Conservation (phyloP, 2,888 invertebrate species). For the Griposia aprilina region DNA sequence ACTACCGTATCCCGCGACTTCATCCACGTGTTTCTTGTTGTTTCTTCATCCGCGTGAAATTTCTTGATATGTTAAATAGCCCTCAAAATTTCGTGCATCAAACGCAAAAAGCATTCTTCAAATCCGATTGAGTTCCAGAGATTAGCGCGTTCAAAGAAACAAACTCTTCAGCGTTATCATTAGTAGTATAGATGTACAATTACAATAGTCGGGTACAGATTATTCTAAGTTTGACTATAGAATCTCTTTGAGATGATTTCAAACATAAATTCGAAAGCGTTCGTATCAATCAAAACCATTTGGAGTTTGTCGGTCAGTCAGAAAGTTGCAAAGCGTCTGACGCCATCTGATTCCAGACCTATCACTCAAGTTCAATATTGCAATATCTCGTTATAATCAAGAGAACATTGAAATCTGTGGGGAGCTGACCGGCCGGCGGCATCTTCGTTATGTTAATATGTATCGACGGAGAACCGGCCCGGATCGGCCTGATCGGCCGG, state of each 20-base stretch:
- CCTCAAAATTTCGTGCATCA: too few relatives aligned
- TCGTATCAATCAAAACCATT: neutral
- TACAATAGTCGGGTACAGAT: too few relatives aligned
- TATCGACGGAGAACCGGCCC: slow-evolving; percentile 45
- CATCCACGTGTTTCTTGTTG: too few relatives aligned
- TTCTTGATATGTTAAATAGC: too few relatives aligned
- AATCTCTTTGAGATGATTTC: neutral
- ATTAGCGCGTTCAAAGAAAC: too few relatives aligned
- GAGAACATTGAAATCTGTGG: slow-evolving; percentile 18
- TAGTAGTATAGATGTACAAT: too few relatives aligned
- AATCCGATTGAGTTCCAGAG: too few relatives aligned
- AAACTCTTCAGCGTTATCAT: too few relatives aligned
- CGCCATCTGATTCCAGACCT: neutral
- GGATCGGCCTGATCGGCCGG: slow-evolving; percentile 45
- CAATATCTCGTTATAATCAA: slow-evolving; percentile 12
- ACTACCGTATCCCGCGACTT: too few relatives aligned
- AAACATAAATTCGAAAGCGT: neutral
- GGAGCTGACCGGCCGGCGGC: slow-evolving; percentile 12
- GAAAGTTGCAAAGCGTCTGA: neutral
- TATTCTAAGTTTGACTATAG: too few relatives aligned
- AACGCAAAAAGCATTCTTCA: too few relatives aligned
- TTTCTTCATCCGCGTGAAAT: too few relatives aligned
- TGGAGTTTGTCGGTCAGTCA: neutral
- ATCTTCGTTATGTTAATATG: slow-evolving; percentile 48
- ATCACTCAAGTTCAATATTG: slow-evolving; percentile 6